phyloP scores from a whole-genome alignment of 2,888 invertebrate species.

The Corbicula japonica region DNA sequence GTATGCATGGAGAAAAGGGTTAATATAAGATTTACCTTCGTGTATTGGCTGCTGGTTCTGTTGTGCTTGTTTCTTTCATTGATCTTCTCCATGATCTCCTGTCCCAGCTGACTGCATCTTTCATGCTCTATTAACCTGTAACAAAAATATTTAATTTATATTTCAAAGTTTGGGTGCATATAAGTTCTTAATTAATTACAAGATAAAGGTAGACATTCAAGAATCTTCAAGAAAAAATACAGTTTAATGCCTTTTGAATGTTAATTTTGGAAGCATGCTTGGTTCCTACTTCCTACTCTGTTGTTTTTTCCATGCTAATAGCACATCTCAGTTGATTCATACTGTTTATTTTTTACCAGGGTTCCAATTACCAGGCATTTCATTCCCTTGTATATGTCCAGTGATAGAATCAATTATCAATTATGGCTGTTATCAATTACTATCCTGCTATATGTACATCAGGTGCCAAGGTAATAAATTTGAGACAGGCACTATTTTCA shows the following conservation, averaged over 20 bases:
- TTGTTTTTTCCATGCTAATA: too few species aligned
- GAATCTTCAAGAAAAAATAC: neutral
- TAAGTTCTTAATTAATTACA: conserved; percentile 2
- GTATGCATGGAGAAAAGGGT: neutral
- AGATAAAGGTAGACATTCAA: neutral
- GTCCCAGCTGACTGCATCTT: conserved; percentile 76
- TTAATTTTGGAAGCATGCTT: neutral
- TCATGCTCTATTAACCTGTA: conserved; percentile 82
- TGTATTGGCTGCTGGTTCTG: conserved; percentile 79
- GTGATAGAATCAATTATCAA: too few species aligned
- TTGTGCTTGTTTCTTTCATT: conserved; percentile 82
- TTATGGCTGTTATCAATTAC: too few species aligned
- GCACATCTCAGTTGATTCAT: neutral
- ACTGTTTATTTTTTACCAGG: too few species aligned
- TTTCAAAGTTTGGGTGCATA: neutral
- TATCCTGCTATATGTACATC: too few species aligned
- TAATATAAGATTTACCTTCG: conserved; percentile 77
- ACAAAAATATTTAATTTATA: conserved; percentile 13
- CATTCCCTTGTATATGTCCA: too few species aligned
- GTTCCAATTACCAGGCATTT: too few species aligned
- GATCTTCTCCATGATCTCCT: conserved; percentile 80
- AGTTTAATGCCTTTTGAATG: neutral
- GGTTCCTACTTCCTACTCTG: too few species aligned
- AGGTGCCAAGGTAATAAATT: too few species aligned
- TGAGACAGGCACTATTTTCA: too few species aligned